Base-by-base conservation (phyloP, 2,797 vertebrate genomes). In the Micrastur ruficollis region DNA sequence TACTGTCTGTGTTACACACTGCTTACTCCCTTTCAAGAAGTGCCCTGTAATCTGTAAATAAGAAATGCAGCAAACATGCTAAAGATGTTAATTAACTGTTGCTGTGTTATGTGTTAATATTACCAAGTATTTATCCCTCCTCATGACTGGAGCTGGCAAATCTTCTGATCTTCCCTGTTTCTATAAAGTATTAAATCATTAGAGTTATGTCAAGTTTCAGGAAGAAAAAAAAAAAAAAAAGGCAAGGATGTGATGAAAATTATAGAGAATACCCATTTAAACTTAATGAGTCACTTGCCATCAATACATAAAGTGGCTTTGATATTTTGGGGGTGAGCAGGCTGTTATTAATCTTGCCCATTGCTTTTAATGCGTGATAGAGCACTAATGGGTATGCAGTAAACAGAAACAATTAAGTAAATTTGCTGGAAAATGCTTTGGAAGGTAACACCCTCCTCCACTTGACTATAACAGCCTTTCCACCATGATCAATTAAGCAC, bases 391-490 rank as follows among this genome's bases (percentile, higher is more conserved):
- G 90, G 50, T 68, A 70, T 49, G 85, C 71, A 84, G 92, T 97
- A 97, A 97, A 97, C 91, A 96, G 94, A 96, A 96, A 97, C 93
- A 97, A 97, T 97, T 96, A 97, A 96, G 94, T 78, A 94, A 95
- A 96, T 97, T 97, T 96, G 83, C 84, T 95, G 93, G 81, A 96
- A 97, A 97, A 97, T 95, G 84, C 53, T 96, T 91, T 88, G 36
- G 87, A 94, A 96, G 88, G 92, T 95, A 97, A 91, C 86, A 95
- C 86, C 92, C 92, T 96, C 83, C 93, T 93, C 86, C 74, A 93
- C 94, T 96, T 93, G 80, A 94, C 88, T 97, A 56, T 89, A 96
- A 96, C 61, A 81, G 86, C 68, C 71, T 96, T 90, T 97, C 91
- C 63, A 96, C 89, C 76, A 93, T 96, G 96, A 97, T 97, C 97